phyloP scores from a whole-genome alignment of 1,140 invertebrate genomes.

The Cardiocondyla obscurior region DNA sequence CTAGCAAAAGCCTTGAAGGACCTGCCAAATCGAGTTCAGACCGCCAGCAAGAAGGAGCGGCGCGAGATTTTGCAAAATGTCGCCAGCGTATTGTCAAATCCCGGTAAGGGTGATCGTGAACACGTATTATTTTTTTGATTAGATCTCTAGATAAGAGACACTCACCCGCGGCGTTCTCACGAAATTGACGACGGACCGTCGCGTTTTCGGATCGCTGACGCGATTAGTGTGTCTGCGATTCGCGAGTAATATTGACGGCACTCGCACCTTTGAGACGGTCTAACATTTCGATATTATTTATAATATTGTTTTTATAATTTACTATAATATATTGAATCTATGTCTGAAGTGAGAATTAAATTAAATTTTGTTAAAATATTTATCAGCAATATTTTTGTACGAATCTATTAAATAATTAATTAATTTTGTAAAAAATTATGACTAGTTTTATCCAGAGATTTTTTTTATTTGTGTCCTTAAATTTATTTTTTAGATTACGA shows the following conservation, averaged over 20 bases:
- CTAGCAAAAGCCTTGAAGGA: constrained; percentile 90
- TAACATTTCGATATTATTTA: neutral
- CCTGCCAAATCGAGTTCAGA: constrained; percentile 91
- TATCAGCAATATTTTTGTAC: no score
- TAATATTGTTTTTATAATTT: constrained; percentile 2
- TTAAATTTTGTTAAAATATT: no score
- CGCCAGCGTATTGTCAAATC: constrained; percentile 88
- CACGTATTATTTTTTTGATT: constrained; percentile 52
- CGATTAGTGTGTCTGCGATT: neutral
- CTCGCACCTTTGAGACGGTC: neutral
- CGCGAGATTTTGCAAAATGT: constrained; percentile 89
- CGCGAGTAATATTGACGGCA: neutral
- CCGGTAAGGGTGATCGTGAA: constrained; percentile 85
- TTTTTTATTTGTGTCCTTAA: neutral
- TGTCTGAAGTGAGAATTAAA: no score
- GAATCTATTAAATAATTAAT: no score
- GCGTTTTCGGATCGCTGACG: neutral
- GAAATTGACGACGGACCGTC: neutral
- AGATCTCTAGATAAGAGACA: neutral
- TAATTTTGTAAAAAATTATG: no score
- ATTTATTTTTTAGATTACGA: neutral
- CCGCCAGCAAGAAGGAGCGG: constrained; percentile 90
- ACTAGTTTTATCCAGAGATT: neutral
- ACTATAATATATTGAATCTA: no score
- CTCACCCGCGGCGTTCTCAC: neutral